Evolutionary conservation across 2,113 vertebrate species (phyloP).

Genomic region (Periophthalmodon schlosseri): DNA sequence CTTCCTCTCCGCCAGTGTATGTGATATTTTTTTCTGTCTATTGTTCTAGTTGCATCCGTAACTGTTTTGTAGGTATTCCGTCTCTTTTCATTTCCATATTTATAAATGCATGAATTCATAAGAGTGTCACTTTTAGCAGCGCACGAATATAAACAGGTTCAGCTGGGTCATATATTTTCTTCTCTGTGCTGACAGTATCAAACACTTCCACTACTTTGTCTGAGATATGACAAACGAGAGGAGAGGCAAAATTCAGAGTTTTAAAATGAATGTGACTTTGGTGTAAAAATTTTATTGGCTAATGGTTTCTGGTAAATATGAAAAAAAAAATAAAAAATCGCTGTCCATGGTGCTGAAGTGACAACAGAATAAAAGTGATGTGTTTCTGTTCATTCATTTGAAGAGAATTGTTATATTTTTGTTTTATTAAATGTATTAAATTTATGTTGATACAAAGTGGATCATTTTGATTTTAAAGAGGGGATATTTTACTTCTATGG

Average conservation of each 20-base stretch:
- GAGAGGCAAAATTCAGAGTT: not conserved
- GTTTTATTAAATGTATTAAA: too few species aligned
- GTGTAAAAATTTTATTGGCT: not conserved
- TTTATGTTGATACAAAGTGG: too few species aligned
- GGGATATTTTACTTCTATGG: too few species aligned
- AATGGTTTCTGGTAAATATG: not conserved
- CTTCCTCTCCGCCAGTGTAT: too few species aligned
- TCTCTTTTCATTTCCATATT: slow-evolving; percentile 45
- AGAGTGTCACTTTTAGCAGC: slow-evolving; percentile 27
- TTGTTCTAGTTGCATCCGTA: not conserved
- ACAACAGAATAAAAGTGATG: too few species aligned
- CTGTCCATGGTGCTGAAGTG: too few species aligned
- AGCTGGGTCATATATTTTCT: slow-evolving; percentile 11
- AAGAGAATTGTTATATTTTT: too few species aligned
- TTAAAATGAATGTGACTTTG: not conserved
- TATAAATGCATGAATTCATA: slow-evolving; percentile 42
- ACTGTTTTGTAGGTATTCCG: slow-evolving; percentile 48
- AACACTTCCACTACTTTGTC: not conserved
- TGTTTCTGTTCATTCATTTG: too few species aligned
- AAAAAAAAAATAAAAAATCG: not conserved
- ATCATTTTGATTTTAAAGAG: too few species aligned
- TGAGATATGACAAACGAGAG: not conserved
- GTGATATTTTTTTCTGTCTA: not conserved
- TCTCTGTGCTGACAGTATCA: not conserved
- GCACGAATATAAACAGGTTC: slow-evolving; percentile 23